Percentiles rank a stretch among this genome's conserved stretches.
Conservation (phyloP, 2,888 invertebrate species). For the Aleiodes alternator region DNA sequence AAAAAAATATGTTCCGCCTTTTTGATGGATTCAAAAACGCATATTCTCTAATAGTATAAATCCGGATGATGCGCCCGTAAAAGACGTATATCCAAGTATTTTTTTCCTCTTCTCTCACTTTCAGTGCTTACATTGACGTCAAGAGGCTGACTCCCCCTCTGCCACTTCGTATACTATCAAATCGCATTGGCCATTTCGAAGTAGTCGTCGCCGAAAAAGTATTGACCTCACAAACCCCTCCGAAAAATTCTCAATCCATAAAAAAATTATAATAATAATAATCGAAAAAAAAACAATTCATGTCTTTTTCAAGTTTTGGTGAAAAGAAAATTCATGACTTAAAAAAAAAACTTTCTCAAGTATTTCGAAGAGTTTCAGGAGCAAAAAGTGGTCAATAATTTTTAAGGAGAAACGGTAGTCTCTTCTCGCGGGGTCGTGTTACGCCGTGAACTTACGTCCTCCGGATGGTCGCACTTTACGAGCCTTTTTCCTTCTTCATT, state of each 20-base stretch:
- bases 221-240: neutral
- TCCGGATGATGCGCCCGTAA: conserved; percentile 73
- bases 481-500: conserved; percentile 51
- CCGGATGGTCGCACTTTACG: conserved; percentile 69
- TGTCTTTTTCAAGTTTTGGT: too few relatives aligned
- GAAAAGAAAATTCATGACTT: too few relatives aligned
- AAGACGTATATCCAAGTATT: conserved; percentile 58
- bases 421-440: conserved; percentile 49
- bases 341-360: too few relatives aligned
- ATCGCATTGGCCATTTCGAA: conserved; percentile 42
- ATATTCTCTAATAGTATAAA: conserved; percentile 72
- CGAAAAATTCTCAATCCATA: neutral
- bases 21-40: conserved; percentile 18
- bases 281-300: neutral
- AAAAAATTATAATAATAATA: too few relatives aligned
- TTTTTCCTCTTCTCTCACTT: neutral
- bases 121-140: conserved; percentile 32
- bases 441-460: conserved; percentile 62
- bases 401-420: neutral
- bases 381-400: neutral
- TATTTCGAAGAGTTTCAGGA: neutral
- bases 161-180: conserved; percentile 25
- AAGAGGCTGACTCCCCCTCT: neutral
- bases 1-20: too few relatives aligned
- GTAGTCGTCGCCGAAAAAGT: neutral